Percentiles rank a stretch among this genome's conserved stretches.
phyloP scores from a whole-genome alignment of 2,888 invertebrate species.

The Autographa pulchrina region DNA sequence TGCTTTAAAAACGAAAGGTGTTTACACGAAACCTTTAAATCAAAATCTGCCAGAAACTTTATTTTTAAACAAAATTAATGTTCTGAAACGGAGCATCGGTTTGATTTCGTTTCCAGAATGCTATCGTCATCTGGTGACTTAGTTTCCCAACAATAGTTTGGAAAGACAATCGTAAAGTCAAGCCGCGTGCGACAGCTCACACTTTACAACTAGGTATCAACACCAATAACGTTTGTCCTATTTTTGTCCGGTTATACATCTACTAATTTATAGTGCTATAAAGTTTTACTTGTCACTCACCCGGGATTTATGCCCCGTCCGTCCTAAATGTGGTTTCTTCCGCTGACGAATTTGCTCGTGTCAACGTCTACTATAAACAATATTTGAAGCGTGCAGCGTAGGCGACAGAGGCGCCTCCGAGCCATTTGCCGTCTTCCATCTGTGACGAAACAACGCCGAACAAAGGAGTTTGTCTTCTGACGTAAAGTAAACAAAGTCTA shows the following conservation, averaged over 20 bases:
- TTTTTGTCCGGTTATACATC: slow-evolving; percentile 82
- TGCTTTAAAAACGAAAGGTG: neutral
- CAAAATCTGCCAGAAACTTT: slow-evolving; percentile 1
- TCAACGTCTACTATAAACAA: slow-evolving; percentile 79
- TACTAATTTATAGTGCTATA: slow-evolving; percentile 86
- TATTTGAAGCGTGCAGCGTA: slow-evolving; percentile 69
- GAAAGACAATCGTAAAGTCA: slow-evolving; percentile 74
- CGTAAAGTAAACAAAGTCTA: slow-evolving; percentile 85
- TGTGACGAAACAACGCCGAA: slow-evolving; percentile 75
- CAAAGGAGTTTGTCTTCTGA: slow-evolving; percentile 86
- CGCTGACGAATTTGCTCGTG: slow-evolving; percentile 86
- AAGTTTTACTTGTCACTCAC: slow-evolving; percentile 88
- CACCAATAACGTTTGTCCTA: slow-evolving; percentile 79
- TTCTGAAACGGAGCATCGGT: neutral
- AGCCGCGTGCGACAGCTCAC: slow-evolving; percentile 83
- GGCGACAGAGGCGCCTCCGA: slow-evolving; percentile 79
- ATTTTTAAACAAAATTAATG: neutral
- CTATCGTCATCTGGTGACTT: slow-evolving; percentile 20
- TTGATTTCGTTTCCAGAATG: neutral
- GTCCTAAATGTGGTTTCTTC: slow-evolving; percentile 88
- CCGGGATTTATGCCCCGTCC: slow-evolving; percentile 82
- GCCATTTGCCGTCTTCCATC: slow-evolving; percentile 79
- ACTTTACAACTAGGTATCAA: slow-evolving; percentile 80
- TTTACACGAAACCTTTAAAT: neutral
- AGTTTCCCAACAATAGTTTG: slow-evolving; percentile 58